phyloP scores from a whole-genome alignment of 2,113 vertebrate species.

The Campylorhamphus procurvoides region DNA sequence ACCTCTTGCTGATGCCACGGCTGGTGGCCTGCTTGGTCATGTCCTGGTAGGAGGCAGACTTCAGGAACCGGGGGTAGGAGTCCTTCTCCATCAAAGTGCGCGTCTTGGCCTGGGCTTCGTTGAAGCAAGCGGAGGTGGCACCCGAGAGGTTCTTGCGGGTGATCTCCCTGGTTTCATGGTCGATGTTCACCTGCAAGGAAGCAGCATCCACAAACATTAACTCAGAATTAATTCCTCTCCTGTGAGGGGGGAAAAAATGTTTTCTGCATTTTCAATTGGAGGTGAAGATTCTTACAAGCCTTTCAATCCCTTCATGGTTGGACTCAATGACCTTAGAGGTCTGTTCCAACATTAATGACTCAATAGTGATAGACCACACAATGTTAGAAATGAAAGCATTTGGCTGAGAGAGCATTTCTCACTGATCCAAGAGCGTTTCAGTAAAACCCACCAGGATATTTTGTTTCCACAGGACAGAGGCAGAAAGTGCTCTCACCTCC shows the following conservation, averaged over 20 bases:
- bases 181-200: constrained; percentile 82
- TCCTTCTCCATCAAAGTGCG: constrained; percentile 84
- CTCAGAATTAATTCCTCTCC: background rate
- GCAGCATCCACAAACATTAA: background rate
- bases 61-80: constrained; percentile 82
- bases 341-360: background rate
- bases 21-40: constrained; percentile 67
- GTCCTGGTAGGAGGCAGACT: constrained; percentile 76
- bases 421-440: background rate
- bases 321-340: background rate
- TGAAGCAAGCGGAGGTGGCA: constrained; percentile 70
- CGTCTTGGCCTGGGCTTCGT: constrained; percentile 76
- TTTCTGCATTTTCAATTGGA: background rate
- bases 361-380: fast-evolving
- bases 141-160: constrained; percentile 71
- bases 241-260: background rate
- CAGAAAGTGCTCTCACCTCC: constrained; percentile 81
- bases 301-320: background rate
- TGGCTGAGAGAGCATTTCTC: background rate
- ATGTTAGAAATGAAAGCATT: background rate
- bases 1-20: constrained; percentile 39
- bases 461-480: background rate
- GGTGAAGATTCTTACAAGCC: background rate
- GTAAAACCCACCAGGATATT: background rate
- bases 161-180: constrained; percentile 81